Evolutionary conservation across 2,797 vertebrate species (phyloP).

Genomic region (Lacerta viridis): DNA sequence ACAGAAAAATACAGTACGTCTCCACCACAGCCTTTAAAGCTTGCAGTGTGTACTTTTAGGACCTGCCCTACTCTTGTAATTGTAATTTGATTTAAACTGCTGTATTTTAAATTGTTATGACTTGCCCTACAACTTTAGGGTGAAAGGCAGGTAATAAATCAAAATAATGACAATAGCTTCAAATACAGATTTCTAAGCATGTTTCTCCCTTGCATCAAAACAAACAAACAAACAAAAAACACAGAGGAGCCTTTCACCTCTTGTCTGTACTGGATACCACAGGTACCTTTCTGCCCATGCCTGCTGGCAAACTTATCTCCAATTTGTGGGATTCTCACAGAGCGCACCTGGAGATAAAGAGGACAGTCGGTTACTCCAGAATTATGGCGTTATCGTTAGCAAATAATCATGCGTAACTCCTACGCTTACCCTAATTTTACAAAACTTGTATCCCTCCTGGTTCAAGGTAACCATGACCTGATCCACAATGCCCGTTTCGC

Average conservation of each 20-base stretch:
- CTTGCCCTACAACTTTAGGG: too few relatives aligned
- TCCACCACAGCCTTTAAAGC: too few relatives aligned
- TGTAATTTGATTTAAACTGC: too few relatives aligned
- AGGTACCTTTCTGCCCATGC: constrained; percentile 98
- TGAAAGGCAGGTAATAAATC: too few relatives aligned
- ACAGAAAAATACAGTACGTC: too few relatives aligned
- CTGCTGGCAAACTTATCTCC: constrained; percentile 99
- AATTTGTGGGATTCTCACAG: constrained; percentile 97
- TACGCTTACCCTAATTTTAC: constrained; percentile 94
- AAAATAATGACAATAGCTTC: background rate
- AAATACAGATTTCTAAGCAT: background rate
- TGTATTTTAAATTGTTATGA: too few relatives aligned
- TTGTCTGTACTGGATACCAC: constrained; percentile 98
- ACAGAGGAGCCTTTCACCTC: constrained; percentile 84
- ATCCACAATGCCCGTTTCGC: constrained; percentile 97
- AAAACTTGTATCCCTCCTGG: constrained; percentile 99
- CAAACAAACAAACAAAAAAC: background rate
- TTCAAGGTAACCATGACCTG: constrained; percentile 99
- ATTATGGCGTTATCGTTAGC: background rate
- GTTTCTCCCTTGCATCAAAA: background rate
- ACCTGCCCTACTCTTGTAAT: too few relatives aligned
- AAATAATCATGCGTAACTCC: fast-evolving
- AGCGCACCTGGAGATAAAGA: constrained; percentile 88
- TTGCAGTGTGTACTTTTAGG: too few relatives aligned
- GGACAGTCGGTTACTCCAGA: constrained; percentile 33